Conservation (phyloP, 2,113 vertebrate genomes). For the Proteles cristata region DNA sequence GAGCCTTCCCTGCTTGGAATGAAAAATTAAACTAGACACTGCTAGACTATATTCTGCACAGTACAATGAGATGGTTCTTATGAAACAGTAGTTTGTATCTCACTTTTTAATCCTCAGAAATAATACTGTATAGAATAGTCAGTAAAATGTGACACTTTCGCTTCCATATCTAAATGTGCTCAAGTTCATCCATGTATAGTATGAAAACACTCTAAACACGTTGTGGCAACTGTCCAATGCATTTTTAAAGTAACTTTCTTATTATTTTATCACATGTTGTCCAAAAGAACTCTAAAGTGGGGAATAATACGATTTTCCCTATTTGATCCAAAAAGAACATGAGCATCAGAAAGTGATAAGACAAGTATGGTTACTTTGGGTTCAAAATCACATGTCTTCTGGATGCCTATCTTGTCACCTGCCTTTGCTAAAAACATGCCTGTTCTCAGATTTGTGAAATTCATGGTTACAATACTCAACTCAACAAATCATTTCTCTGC, state of each 20-base stretch:
- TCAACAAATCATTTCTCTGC: background rate
- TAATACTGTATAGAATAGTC: background rate
- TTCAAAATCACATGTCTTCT: background rate
- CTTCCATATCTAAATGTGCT: background rate
- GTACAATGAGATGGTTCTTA: background rate
- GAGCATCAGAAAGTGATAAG: background rate
- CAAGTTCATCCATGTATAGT: background rate
- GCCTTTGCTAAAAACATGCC: background rate
- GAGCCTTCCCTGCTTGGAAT: background rate
- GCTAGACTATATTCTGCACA: background rate
- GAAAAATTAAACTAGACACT: background rate
- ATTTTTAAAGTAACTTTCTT: background rate
- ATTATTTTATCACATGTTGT: background rate
- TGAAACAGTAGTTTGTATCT: background rate
- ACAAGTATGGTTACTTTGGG: background rate
- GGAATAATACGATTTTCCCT: constrained; percentile 15
- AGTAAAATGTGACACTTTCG: background rate
- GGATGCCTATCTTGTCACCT: background rate
- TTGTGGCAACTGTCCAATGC: background rate
- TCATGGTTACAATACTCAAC: background rate
- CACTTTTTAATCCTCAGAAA: background rate
- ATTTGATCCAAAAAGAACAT: background rate
- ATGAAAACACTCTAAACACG: background rate
- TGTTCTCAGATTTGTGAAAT: background rate
- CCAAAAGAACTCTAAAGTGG: background rate